Evolutionary conservation across 2,113 vertebrate species (phyloP).

Genomic region (Chelonoidis abingdonii): DNA sequence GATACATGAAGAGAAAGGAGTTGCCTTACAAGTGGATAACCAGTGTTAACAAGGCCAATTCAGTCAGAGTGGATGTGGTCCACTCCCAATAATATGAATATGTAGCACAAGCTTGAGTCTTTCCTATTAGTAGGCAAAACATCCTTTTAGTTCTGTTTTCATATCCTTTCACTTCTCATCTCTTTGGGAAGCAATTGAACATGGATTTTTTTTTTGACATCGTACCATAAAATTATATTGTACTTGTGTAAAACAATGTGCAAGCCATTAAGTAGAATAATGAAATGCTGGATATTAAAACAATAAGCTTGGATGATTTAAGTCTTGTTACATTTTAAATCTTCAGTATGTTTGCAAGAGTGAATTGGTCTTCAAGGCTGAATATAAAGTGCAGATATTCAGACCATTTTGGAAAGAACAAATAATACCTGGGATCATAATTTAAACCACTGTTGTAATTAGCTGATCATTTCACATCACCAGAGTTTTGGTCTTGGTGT

Average conservation of each 20-base stretch:
- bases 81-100: background rate
- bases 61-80: too few relatives aligned
- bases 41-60: too few relatives aligned
- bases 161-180: background rate
- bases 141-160: background rate
- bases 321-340: conserved; percentile 60
- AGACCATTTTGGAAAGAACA: conserved; percentile 56
- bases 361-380: conserved; percentile 63
- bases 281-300: conserved; percentile 64
- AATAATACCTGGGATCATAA: conserved; percentile 59
- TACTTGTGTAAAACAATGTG: conserved; percentile 59
- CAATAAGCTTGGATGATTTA: conserved; percentile 61
- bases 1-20: too few relatives aligned
- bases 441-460: conserved; percentile 62
- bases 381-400: conserved; percentile 56
- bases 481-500: conserved; percentile 30
- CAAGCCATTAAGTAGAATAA: conserved; percentile 61
- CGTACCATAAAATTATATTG: conserved; percentile 26
- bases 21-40: too few relatives aligned
- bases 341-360: conserved; percentile 63
- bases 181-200: conserved; percentile 19
- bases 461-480: conserved; percentile 50
- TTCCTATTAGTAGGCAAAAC: conserved; percentile 23
- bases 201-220: background rate
- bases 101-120: background rate